phyloP scores from a whole-genome alignment of 2,888 invertebrate species.

The Deladenus siricidicola region DNA sequence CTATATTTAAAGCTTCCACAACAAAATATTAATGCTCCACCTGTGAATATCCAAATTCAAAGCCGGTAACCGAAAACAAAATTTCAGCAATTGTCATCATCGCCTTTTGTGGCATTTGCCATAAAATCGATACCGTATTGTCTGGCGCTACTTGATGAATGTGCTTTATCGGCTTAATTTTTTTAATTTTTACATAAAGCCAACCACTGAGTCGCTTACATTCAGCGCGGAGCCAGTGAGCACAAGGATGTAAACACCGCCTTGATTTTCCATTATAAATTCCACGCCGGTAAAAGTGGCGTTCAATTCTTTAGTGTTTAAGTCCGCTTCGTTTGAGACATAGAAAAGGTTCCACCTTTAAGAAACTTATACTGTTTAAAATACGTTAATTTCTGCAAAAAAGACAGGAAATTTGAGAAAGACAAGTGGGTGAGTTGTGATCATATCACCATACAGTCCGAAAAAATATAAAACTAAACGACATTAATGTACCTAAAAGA shows the following conservation, averaged over 20 bases:
- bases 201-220: not conserved
- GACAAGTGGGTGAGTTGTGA: no score
- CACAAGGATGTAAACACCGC: slow-evolving; percentile 39
- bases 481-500: no score
- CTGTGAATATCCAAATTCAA: slow-evolving; percentile 55
- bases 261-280: slow-evolving; percentile 31
- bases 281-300: slow-evolving; percentile 18
- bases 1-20: no score
- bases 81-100: slow-evolving; percentile 57
- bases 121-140: slow-evolving; percentile 53
- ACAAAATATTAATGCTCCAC: no score
- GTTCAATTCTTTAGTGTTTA: slow-evolving; percentile 18
- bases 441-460: no score
- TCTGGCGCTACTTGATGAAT: slow-evolving; percentile 21
- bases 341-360: no score
- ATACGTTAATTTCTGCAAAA: no score
- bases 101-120: slow-evolving; percentile 57
- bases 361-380: no score
- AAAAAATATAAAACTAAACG: no score
- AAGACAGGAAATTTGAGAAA: no score
- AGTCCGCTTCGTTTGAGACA: no score
- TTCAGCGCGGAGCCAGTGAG: slow-evolving; percentile 20
- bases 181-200: no score
- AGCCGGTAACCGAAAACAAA: slow-evolving; percentile 58
- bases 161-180: slow-evolving; percentile 6